phyloP scores from a whole-genome alignment of 2,888 invertebrate genomes.

The Cantharis rustica region DNA sequence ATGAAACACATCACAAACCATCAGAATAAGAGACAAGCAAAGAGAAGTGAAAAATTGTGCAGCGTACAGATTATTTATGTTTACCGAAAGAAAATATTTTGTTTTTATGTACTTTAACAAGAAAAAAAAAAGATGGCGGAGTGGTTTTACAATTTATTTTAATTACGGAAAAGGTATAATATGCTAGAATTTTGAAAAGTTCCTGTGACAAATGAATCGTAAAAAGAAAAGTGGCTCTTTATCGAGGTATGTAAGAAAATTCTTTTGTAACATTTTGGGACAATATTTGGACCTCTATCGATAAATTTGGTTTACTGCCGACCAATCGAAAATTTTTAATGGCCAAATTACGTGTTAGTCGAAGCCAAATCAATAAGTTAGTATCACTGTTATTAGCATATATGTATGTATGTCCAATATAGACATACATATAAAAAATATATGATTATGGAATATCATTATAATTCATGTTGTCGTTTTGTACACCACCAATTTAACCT shows the following conservation, averaged over 20 bases:
- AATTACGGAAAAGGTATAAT: neutral
- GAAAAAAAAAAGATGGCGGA: neutral
- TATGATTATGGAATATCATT: neutral
- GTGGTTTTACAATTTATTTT: too few species aligned
- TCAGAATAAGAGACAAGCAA: neutral
- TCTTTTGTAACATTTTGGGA: neutral
- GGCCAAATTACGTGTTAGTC: neutral
- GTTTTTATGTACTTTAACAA: neutral
- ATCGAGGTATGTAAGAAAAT: neutral
- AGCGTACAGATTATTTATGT: too few species aligned
- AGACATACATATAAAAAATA: neutral
- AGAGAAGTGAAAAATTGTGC: neutral
- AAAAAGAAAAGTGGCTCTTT: neutral
- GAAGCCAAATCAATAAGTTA: neutral
- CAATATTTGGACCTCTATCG: neutral
- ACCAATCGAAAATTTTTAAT: neutral
- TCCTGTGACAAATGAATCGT: neutral
- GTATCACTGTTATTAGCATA: neutral
- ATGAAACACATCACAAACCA: neutral
- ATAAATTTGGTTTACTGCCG: neutral
- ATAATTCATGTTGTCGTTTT: neutral
- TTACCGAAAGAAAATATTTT: neutral
- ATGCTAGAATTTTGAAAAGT: neutral
- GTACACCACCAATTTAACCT: neutral
- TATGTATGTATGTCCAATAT: neutral